Base-by-base conservation (phyloP, 64 coral and sea anemone genomes). In the Montipora efflorescens region DNA sequence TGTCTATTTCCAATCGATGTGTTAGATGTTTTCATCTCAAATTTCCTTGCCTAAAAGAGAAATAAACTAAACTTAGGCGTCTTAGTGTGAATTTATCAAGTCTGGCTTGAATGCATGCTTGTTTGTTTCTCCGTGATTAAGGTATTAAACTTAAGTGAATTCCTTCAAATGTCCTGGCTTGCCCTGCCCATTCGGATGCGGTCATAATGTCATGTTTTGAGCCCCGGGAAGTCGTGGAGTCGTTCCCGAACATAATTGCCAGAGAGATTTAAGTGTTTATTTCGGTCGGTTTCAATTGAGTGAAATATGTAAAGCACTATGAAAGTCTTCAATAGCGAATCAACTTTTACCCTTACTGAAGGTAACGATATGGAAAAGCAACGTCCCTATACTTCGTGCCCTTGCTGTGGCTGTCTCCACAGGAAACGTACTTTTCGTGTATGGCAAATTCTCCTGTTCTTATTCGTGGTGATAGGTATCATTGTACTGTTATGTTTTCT, bases 361-460 rank as follows among this genome's bases (percentile, higher is more conserved):
- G 82, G 82, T 0, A 67, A 85, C 8, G 82, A 85, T 71, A 70
- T 71, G 13, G 8, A 64, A 3, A 70, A 67, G 5, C 82, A 70
- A 3, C 36, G 66, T 9, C 64, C 69, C 59, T 86, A 71, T 22
- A 21, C 28, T 28, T 43, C 2, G 66, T 86, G 62, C 45, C 7
- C 14, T 12, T 86, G 61, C n/a, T 84, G 61, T 20, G 82, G 49
- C 13, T 68, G 18, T 21, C 49, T 85, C 18, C 66, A 85, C 46
- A 68, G 4, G 45, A 47, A 22, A 71, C 48, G 62, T 7, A 21
- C 64, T 50, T 85, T 85, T 8, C 82, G 82, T 48, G 62, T 85
- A 0, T 85, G 82, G 82, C 36, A 85, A 47, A 20, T 85, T 85
- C 45, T 85, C 16, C 1, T 85, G 62, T 71, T 85, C 14, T 9